Conservation (phyloP, 2,888 invertebrate genomes). For the Eilema sororculum region DNA sequence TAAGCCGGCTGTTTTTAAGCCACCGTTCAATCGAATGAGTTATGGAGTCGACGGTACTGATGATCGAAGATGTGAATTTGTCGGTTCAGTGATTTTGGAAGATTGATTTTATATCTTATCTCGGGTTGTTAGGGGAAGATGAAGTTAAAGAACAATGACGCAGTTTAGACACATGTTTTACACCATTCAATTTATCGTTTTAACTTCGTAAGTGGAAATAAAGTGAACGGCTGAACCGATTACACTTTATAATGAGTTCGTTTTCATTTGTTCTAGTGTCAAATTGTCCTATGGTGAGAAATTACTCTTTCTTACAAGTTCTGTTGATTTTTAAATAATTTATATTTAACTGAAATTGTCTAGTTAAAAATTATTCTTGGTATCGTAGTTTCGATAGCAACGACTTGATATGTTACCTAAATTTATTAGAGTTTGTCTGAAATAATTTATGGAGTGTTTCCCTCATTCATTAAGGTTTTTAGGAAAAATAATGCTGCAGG, state of each 20-base stretch:
- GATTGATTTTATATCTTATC: constrained; percentile 42
- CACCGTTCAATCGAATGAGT: constrained; percentile 71
- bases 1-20: constrained; percentile 71
- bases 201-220: not conserved
- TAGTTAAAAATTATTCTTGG: no score
- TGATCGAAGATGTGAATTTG: constrained; percentile 65
- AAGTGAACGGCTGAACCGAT: not conserved
- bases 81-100: constrained; percentile 63
- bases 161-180: not conserved
- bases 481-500: no score
- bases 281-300: not conserved
- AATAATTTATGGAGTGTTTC: no score
- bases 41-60: constrained; percentile 64
- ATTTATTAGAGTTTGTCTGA: no score
- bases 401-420: no score
- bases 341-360: no score
- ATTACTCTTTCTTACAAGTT: not conserved
- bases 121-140: not conserved
- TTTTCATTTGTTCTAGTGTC: not conserved
- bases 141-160: constrained; percentile 1
- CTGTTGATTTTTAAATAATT: no score
- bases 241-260: not conserved
- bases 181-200: not conserved
- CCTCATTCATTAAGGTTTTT: no score
- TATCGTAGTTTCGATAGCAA: no score